Base-by-base conservation (phyloP, 1,140 invertebrate genomes). In the Nasonia longicornis region DNA sequence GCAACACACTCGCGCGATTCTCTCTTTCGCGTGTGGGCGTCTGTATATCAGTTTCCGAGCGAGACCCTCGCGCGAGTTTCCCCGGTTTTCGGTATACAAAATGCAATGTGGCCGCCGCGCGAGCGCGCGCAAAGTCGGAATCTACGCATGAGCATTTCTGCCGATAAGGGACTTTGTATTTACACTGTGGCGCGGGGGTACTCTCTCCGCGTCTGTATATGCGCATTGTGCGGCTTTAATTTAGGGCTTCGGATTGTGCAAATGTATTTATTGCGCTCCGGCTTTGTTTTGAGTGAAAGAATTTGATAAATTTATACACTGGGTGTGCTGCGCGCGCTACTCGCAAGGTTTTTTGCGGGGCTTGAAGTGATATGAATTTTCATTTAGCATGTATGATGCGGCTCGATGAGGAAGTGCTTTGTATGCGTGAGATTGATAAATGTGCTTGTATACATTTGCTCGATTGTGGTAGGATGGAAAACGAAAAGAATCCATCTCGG, bases 11-110 rank as follows among this genome's bases (percentile, higher is more conserved):
- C 45, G 14, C 52, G 16, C 48, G 14, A 52, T 52, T 71, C 31
- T 35, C n/a, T 71, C 67, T 26, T 20, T 31, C 26, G 20, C 38
- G 26, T 31, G 77, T 16, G 48, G 45, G 48, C 20, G 76, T 42
- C 45, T 35, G 20, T 79, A 38, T 71, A 64, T 79, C 77, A 29
- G 64, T 80, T 75, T 75, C 63, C 52, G 29, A 22, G 71, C 52
- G 52, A 80, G 20, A 35, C 31, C 35, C 69, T 31, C 69, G 31
- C 35, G 31, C 69, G 69, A 20, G 20, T 70, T 20, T 29, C 26
- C 29, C 52, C n/a, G 48, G 69, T 35, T 70, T 42, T 35, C 16
- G 31, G 29, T 16, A 58, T 58, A 35, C 45, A 73, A 73, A 73
- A 22, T 73, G 71, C 71, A 73, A 70, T 70, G 71, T 73, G n/a